Base-by-base conservation (phyloP, 2,797 vertebrate genomes). In the Taenioides sp. region DNA sequence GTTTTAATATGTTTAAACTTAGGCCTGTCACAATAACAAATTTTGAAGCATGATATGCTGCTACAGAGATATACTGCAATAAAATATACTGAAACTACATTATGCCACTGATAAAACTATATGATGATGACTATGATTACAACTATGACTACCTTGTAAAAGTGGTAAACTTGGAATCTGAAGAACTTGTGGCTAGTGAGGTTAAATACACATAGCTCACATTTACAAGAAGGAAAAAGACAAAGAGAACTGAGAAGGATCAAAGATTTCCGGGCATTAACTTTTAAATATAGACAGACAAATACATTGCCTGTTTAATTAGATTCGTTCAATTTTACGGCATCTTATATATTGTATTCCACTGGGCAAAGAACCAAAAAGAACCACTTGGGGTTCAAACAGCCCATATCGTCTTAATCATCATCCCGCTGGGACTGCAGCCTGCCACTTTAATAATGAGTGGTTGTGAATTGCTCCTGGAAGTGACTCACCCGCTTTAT, bases 401-500 rank as follows among this genome's bases (percentile, higher is more conserved):
- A 57, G 52, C n/a, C 16, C 28, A 23, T 57, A 57, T 67, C 22
- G 28, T 6, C 65, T 27, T 55, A 70, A 64, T 67, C 47, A 17
- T 7, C 40, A 34, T 20, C n/a, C 25, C 16, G 64, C 58, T n/a
- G 57, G 23, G 47, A 14, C n/a, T 27, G 67, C 23, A 73, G 34
- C 43, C 37, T 60, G 65, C 7, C 7, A 1, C 25, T 50, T 14
- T n/a, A 14, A 5, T 50, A 58, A 34, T n/a, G 28, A 17, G 37
- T 54, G n/a, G 43, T 54, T 10, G 11, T 22, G 28, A 37, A 69
- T 60, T 67, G 4, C 37, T 75, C 20, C 25, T 37, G 12, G 27
- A 75, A 71, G 31, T 23, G 17, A 23, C 67, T 59, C 40, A 28
- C n/a, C 50, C 23, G 65, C 43, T 71, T 69, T 47, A 61, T 77